Conservation (phyloP, 2,113 vertebrate genomes). For the Datnioides undecimradiatus region DNA sequence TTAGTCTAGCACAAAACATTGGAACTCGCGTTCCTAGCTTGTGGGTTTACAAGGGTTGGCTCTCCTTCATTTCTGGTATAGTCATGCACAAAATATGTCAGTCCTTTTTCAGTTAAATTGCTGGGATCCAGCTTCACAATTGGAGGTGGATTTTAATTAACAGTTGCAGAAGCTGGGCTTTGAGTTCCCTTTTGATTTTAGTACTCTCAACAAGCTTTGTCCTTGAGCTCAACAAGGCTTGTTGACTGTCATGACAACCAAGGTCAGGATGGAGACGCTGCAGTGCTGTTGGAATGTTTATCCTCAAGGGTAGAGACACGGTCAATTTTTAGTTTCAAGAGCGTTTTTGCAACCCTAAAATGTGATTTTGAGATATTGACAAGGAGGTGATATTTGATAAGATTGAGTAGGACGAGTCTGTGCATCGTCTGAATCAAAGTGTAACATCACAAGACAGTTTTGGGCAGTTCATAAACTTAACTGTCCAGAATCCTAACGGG, state of each 20-base stretch:
- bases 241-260: conserved; percentile 60
- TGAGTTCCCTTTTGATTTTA: conserved; percentile 23
- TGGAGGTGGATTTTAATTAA: background rate
- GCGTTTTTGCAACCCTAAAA: background rate
- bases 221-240: conserved; percentile 37
- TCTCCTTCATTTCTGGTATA: background rate
- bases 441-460: background rate
- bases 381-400: background rate
- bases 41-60: background rate
- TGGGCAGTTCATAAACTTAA: background rate
- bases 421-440: background rate
- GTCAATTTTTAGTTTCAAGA: rapidly evolving
- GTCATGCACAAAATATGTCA: background rate
- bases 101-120: background rate
- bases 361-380: background rate
- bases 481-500: background rate
- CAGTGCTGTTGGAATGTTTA: conserved; percentile 41
- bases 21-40: too few relatives aligned
- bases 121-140: background rate
- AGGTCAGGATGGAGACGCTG: conserved; percentile 40
- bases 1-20: background rate
- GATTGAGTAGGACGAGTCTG: background rate
- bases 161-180: background rate
- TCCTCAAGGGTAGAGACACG: background rate
- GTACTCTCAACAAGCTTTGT: background rate